These are phyloP conservation scores for Ondatra zibethicus DNA, from an alignment of 2,113 vertebrate genomes.

Conservation along the genomic window DNA sequence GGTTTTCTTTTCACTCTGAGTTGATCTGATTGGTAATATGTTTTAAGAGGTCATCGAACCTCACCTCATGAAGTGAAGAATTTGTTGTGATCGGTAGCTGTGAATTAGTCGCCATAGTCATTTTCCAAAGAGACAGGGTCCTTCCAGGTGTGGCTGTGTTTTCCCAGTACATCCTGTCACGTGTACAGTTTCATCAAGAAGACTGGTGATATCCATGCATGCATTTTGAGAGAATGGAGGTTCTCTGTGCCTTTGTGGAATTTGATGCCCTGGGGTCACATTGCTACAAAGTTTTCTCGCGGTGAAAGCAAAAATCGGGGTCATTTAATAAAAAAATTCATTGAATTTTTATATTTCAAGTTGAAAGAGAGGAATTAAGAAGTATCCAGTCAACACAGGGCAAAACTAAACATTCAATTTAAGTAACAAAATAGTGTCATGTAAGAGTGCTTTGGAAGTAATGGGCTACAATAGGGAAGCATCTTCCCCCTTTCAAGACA, in stretches of 20 bases:
- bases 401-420: slow-evolving; percentile 31
- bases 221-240: neutral
- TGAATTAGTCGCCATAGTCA: slow-evolving; percentile 1
- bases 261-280: slow-evolving; percentile 18
- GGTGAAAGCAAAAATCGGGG: slow-evolving; percentile 1
- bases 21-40: neutral
- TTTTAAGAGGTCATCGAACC: slow-evolving; percentile 11
- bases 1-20: neutral
- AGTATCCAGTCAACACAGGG: neutral
- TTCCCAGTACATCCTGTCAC: neutral
- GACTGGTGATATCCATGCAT: neutral
- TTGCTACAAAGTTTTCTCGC: neutral
- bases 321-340: slow-evolving; percentile 38
- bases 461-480: neutral
- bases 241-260: slow-evolving; percentile 2
- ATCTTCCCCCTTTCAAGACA: slow-evolving; percentile 33
- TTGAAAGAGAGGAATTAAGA: neutral
- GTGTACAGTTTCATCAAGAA: slow-evolving; percentile 11
- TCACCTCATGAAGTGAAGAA: slow-evolving; percentile 35
- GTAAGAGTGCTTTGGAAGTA: slow-evolving; percentile 56
- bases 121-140: neutral
- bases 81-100: neutral
- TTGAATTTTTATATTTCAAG: slow-evolving; percentile 47
- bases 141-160: neutral
- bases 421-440: slow-evolving; percentile 4